Conservation (phyloP, 2,888 invertebrate species). For the Athalia rosae region DNA sequence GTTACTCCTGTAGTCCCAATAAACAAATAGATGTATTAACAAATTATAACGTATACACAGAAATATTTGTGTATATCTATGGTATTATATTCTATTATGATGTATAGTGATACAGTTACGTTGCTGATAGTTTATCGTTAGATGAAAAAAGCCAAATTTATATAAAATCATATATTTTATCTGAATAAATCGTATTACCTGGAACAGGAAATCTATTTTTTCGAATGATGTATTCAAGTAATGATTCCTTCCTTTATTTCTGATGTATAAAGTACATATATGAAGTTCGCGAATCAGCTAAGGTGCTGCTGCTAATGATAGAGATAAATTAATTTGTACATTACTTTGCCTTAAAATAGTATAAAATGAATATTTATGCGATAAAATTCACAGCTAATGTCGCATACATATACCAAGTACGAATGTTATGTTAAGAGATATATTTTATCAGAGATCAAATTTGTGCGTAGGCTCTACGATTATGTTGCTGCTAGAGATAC, state of each 20-base stretch:
- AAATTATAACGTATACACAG: not conserved
- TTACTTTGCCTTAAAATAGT: conserved; percentile 54
- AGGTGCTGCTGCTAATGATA: conserved; percentile 48
- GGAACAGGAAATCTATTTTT: conserved; percentile 3
- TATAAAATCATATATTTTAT: conserved; percentile 34
- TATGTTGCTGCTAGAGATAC: conserved; percentile 15
- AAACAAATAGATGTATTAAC: conserved; percentile 11
- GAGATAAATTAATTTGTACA: conserved; percentile 59
- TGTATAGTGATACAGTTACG: conserved; percentile 14
- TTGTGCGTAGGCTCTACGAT: conserved; percentile 31
- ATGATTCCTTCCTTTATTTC: conserved; percentile 29
- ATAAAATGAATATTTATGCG: conserved; percentile 51
- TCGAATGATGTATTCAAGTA: conserved; percentile 1
- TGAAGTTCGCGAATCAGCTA: too few relatives aligned
- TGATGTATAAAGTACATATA: not conserved
- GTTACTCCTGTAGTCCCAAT: conserved; percentile 16
- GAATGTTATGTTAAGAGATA: not conserved
- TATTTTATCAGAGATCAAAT: conserved; percentile 30
- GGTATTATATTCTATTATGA: not conserved
- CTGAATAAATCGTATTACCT: conserved; percentile 28
- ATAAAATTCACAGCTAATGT: conserved; percentile 3
- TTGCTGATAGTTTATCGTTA: conserved; percentile 13
- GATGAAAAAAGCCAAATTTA: not conserved
- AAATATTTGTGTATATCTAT: not conserved
- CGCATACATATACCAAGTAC: not conserved